Conservation (phyloP, 2,888 invertebrate genomes). For the Drosophila kokeensis region DNA sequence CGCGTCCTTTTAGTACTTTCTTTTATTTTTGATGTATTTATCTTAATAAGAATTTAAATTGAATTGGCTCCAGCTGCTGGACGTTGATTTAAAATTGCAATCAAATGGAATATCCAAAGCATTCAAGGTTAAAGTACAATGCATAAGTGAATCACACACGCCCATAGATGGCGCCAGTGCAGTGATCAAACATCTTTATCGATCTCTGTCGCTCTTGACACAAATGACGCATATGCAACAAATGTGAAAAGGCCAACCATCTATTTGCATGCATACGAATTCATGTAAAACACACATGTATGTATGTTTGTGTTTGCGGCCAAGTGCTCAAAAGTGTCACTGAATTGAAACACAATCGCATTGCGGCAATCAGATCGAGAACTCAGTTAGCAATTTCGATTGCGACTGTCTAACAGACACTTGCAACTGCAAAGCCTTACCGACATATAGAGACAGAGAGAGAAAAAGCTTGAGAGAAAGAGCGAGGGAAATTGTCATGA, state of each 20-base stretch:
- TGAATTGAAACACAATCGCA: conserved; percentile 61
- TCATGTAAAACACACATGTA: neutral
- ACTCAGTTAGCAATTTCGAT: conserved; percentile 63
- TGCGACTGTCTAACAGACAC: conserved; percentile 52
- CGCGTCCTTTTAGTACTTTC: neutral
- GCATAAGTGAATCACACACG: neutral
- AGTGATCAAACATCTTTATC: conserved; percentile 23
- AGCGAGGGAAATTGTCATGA: conserved; percentile 22
- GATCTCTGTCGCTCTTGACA: conserved; percentile 10
- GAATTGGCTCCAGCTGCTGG: conserved; percentile 16
- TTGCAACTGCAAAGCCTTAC: conserved; percentile 41
- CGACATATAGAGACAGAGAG: neutral
- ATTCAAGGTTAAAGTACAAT: neutral
- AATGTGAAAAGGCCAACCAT: conserved; percentile 36
- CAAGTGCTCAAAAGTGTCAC: conserved; percentile 47
- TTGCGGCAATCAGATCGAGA: conserved; percentile 56
- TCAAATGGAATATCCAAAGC: neutral
- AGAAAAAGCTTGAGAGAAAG: neutral
- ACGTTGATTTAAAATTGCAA: neutral
- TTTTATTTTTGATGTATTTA: neutral
- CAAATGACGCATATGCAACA: conserved; percentile 45
- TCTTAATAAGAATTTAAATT: neutral
- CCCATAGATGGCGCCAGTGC: conserved; percentile 24
- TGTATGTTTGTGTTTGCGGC: conserved; percentile 5
- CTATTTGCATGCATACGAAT: neutral